These are phyloP conservation scores for Proisotoma minuta DNA, from an alignment of 2,888 invertebrate species.

Conservation along the genomic window DNA sequence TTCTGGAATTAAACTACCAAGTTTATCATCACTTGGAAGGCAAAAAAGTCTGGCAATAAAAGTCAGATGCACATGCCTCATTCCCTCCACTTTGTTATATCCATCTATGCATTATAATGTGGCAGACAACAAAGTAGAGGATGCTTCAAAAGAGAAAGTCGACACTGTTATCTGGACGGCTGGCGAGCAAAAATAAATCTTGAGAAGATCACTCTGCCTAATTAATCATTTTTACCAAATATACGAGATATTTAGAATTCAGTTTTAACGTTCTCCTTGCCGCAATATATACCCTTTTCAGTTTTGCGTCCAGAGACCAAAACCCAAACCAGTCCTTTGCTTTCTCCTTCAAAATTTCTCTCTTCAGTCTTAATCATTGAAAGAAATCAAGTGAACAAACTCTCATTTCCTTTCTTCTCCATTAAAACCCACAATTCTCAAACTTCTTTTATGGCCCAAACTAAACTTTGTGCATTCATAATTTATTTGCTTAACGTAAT, in stretches of 20 bases:
- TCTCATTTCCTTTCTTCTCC: too few species aligned
- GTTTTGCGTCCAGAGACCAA: not conserved
- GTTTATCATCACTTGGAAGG: conserved; percentile 1
- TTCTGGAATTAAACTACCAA: not conserved
- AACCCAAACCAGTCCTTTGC: not conserved
- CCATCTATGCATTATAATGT: too few species aligned
- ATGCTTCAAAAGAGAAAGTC: too few species aligned
- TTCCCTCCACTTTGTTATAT: too few species aligned
- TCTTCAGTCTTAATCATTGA: too few species aligned
- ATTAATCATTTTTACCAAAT: not conserved
- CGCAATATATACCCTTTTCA: not conserved
- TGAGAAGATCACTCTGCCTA: not conserved
- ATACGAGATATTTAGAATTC: not conserved
- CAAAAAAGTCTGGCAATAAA: not conserved
- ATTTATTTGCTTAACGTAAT: too few species aligned
- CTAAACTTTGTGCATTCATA: too few species aligned
- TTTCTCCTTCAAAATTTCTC: not conserved
- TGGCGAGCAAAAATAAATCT: not conserved
- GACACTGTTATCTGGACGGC: too few species aligned
- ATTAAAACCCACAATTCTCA: too few species aligned
- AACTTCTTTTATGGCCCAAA: too few species aligned
- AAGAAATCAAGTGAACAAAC: too few species aligned
- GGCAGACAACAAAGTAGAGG: too few species aligned
- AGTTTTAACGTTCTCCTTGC: not conserved
- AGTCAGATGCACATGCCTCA: conserved; percentile 1